Evolutionary conservation across 2,888 invertebrate genomes (phyloP).

Genomic region (Aporophyla lueneburgensis): DNA sequence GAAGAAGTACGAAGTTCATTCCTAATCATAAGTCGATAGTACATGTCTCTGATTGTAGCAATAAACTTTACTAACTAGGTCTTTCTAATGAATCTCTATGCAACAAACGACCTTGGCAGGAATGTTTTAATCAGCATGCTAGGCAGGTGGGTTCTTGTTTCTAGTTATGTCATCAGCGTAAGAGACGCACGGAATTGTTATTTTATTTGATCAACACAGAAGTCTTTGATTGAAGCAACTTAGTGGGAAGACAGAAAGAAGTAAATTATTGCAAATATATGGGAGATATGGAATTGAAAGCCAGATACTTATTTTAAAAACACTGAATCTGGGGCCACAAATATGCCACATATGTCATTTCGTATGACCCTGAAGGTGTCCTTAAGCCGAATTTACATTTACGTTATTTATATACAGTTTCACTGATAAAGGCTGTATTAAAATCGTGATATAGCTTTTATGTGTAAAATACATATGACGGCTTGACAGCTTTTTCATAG

Average conservation of each 20-base stretch:
- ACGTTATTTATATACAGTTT: no score
- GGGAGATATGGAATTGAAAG: no score
- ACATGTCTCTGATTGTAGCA: not conserved
- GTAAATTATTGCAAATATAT: not conserved
- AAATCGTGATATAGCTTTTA: no score
- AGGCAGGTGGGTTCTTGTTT: conserved; percentile 12
- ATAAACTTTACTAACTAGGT: conserved; percentile 10
- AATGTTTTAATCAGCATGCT: conserved; percentile 38
- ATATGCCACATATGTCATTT: not conserved
- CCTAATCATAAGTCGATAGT: not conserved
- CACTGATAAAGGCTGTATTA: no score
- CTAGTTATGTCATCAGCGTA: conserved; percentile 40
- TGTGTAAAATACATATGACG: no score
- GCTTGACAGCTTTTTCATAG: no score
- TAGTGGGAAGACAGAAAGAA: not conserved
- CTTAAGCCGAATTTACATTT: not conserved
- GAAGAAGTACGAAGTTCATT: not conserved
- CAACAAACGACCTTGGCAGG: conserved; percentile 29
- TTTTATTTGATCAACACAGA: not conserved
- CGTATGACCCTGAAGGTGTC: not conserved
- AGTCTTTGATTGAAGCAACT: not conserved
- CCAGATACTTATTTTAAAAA: not conserved
- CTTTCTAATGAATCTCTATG: not conserved
- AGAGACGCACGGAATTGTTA: not conserved
- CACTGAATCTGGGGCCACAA: not conserved